Evolutionary conservation across 2,797 vertebrate genomes (phyloP), one percentile per base, ranked within the genome.

Genomic region (Gobio occitaniae): DNA sequence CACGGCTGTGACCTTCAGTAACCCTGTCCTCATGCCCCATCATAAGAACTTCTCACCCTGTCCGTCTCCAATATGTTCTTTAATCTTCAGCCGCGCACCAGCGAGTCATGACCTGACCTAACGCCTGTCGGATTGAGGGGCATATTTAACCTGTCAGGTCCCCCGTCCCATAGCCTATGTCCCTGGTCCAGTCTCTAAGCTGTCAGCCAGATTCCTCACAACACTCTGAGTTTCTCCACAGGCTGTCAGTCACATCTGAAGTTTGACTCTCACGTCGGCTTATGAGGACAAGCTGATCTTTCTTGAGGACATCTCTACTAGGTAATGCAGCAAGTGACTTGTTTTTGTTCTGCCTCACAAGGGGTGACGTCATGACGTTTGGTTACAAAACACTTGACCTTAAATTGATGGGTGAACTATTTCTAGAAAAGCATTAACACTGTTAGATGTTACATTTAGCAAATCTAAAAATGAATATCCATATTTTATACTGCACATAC

Each of bases 141-240:
- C 52, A 47, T 71, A 59, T 56, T 69, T 47, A 70, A 72, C 80
- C 76, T 69, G 77, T 68, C 76, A 75, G 21, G 41, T 56, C 25
- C 65, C 38, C 48, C 2, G 3, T 65, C 78, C 59, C n/a, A 79
- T 78, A 76, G 41, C 80, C 29, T 21, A 41, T 80, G 61, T 75
- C 80, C 71, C 48, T 78, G 78, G 80, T 66, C 65, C 75, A 66
- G 75, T 76, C 74, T 82, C 83, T n/a, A 16, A 82, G 84, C 87
- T 86, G 76, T 88, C 84, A 76, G 10, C 59, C 41, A 76, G 68
- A 86, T 86, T 83, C 44, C 66, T 63, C 76, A 68, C 63, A 41
- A 59, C 77, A 69, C 68, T 82, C 21, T 83, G 80, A 86, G 47
- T 68, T 47, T 78, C 68, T 83, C 80, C n/a, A 56, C 80, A 78